phyloP scores from a whole-genome alignment of 2,888 invertebrate species.

The Pomacea canaliculata region DNA sequence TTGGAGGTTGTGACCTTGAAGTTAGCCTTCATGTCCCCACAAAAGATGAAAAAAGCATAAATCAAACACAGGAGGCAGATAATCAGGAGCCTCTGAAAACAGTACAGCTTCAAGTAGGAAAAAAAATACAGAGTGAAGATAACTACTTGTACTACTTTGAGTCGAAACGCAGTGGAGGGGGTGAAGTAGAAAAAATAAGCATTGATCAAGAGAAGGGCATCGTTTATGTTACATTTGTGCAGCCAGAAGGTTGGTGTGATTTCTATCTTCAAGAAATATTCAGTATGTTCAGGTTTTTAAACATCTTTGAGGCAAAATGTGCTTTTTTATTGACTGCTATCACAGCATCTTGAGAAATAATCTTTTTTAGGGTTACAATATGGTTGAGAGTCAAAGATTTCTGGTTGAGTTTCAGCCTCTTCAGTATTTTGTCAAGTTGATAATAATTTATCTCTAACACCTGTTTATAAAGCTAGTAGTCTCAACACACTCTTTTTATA shows the following conservation, averaged over 20 bases:
- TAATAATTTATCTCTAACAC: no score
- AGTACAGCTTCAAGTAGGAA: neutral
- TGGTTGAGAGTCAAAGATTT: no score
- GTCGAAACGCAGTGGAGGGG: slow-evolving; percentile 10
- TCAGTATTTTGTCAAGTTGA: no score
- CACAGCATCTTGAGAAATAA: no score
- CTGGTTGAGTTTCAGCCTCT: no score
- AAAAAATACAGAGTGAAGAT: neutral
- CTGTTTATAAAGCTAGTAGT: no score
- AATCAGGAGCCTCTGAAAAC: neutral
- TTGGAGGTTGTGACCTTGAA: slow-evolving; percentile 1
- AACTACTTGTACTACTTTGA: slow-evolving; percentile 18
- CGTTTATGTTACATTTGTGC: slow-evolving; percentile 11
- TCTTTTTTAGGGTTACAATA: no score
- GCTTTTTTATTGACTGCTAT: no score
- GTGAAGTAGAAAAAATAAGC: slow-evolving; percentile 11
- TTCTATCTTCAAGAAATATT: no score
- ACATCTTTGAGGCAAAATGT: no score
- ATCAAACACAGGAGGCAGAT: neutral
- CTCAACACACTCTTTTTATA: no score
- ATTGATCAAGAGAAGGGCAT: slow-evolving; percentile 16
- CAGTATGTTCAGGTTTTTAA: no score
- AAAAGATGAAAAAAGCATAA: neutral
- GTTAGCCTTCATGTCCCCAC: neutral
- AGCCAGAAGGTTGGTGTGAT: slow-evolving; percentile 8